Evolutionary conservation across 2,113 vertebrate species (phyloP).

Genomic region (Corythaixoides concolor): DNA sequence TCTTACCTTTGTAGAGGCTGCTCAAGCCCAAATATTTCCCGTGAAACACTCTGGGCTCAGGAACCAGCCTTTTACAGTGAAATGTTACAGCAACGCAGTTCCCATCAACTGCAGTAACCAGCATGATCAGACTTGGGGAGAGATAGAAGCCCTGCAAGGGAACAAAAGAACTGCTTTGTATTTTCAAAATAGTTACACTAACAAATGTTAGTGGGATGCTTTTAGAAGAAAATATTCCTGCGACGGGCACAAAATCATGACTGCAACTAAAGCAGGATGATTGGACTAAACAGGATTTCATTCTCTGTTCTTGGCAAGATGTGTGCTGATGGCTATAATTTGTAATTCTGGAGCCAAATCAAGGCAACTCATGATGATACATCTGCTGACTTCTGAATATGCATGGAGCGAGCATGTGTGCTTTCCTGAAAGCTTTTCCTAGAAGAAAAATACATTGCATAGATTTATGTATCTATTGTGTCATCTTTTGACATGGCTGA

Average conservation of each 20-base stretch:
- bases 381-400: slow-evolving; percentile 49
- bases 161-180: not conserved
- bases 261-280: not conserved
- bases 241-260: not conserved
- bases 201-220: not conserved
- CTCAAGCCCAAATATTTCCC: not conserved
- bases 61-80: not conserved
- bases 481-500: not conserved
- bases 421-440: slow-evolving; percentile 48
- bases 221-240: slow-evolving; percentile 26
- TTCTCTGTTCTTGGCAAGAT: slow-evolving; percentile 15
- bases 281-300: not conserved
- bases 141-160: not conserved
- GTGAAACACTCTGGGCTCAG: not conserved
- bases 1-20: not conserved
- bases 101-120: not conserved
- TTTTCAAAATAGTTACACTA: not conserved
- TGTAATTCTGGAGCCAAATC: slow-evolving; percentile 48
- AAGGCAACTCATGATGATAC: slow-evolving; percentile 28
- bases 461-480: slow-evolving; percentile 10
- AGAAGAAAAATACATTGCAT: slow-evolving; percentile 24
- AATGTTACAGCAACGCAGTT: not conserved
- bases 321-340: slow-evolving; percentile 47
- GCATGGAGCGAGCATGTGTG: not conserved
- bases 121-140: not conserved